Percentiles rank a stretch among this genome's conserved stretches.
Conservation (phyloP, 2,888 invertebrate species). For the Malthinus flaveolus region DNA sequence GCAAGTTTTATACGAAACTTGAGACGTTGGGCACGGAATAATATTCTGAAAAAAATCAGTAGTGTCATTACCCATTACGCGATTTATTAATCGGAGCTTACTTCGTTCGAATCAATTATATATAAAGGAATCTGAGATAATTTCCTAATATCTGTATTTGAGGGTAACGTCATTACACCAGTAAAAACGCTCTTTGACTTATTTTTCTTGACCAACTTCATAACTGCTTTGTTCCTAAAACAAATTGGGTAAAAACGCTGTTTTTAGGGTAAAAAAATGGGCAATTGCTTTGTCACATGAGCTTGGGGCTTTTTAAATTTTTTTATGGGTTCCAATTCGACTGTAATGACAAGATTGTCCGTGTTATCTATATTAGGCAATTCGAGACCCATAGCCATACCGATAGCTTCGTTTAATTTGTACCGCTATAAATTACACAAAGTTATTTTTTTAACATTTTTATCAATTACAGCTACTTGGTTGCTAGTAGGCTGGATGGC, state of each 20-base stretch:
- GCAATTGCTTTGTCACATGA: neutral
- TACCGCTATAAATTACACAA: neutral
- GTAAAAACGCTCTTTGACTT: constrained; percentile 13
- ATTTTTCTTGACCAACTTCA: constrained; percentile 9
- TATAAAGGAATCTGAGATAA: constrained; percentile 17
- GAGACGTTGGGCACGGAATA: neutral
- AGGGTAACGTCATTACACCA: constrained; percentile 9
- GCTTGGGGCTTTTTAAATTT: no score
- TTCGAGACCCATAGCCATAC: constrained; percentile 10
- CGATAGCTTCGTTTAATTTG: neutral
- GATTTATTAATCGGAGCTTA: neutral
- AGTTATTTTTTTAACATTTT: no score
- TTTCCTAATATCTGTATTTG: constrained; percentile 1
- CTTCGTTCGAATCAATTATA: constrained; percentile 16
- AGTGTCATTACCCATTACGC: neutral
- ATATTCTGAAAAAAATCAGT: neutral
- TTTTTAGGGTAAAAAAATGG: neutral
- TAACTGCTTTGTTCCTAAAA: neutral
- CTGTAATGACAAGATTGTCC: constrained; percentile 1
- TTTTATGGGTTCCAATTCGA: constrained; percentile 14
- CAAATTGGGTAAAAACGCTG: neutral
- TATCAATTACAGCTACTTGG: no score
- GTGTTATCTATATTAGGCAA: neutral
- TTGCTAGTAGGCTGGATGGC: no score
- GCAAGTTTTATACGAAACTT: neutral